These are phyloP conservation scores for Lathamus discolor DNA, from an alignment of 2,113 vertebrate species.

Conservation along the genomic window DNA sequence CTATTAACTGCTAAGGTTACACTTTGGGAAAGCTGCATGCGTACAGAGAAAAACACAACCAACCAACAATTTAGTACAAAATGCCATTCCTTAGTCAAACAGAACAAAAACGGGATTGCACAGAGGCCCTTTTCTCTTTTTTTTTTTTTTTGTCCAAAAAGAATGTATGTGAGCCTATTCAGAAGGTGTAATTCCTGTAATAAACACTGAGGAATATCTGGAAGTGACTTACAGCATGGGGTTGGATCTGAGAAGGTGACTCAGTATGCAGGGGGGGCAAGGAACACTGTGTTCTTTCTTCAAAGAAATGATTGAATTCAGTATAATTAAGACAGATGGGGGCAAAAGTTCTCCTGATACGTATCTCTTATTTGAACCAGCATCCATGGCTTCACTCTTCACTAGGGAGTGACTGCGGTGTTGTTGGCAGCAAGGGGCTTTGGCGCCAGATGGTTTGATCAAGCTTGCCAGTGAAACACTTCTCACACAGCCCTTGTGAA, in stretches of 20 bases:
- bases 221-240: neutral
- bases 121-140: neutral
- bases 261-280: rapidly evolving
- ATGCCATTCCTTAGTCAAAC: neutral
- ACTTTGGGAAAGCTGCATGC: neutral
- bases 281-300: neutral
- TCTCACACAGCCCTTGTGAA: neutral
- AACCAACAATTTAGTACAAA: neutral
- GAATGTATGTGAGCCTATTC: neutral
- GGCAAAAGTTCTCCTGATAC: neutral
- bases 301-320: neutral
- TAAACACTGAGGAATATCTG: neutral
- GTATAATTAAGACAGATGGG: neutral
- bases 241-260: neutral
- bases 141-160: neutral
- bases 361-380: neutral
- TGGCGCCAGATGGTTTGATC: neutral
- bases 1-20: neutral
- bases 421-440: neutral
- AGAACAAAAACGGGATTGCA: neutral
- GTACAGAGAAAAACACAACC: neutral
- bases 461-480: neutral
- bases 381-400: neutral
- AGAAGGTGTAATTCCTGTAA: neutral
- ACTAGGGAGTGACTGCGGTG: rapidly evolving